Evolutionary conservation across 2,797 vertebrate genomes (phyloP).

Genomic region (Typhlichthys subterraneus): DNA sequence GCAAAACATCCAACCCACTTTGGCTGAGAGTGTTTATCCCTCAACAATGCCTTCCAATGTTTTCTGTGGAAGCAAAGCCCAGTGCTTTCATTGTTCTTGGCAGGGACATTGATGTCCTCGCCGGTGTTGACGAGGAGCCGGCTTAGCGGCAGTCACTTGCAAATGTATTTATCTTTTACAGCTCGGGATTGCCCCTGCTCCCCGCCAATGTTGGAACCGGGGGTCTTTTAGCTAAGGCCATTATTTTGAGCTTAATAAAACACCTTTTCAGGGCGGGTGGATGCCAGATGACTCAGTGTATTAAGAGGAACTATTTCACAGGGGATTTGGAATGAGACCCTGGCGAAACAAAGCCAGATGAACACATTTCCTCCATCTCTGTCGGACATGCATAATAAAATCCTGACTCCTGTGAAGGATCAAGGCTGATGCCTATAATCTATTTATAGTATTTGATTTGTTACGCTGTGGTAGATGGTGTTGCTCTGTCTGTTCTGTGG

Average conservation of each 20-base stretch:
- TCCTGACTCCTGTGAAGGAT: conserved; percentile 47
- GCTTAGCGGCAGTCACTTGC: conserved; percentile 66
- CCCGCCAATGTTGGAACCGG: conserved; percentile 37
- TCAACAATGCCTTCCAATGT: conserved; percentile 73
- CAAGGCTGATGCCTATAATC: conserved; percentile 60
- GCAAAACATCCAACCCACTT: conserved; percentile 71
- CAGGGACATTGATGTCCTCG: conserved; percentile 56
- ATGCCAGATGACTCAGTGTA: conserved; percentile 43
- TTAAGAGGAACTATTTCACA: conserved; percentile 55
- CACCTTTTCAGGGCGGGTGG: conserved; percentile 32
- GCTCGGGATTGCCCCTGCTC: conserved; percentile 54
- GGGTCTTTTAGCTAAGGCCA: conserved; percentile 35
- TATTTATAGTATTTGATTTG: conserved; percentile 66
- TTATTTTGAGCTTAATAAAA: conserved; percentile 48
- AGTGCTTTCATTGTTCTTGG: conserved; percentile 74
- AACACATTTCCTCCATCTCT: conserved; percentile 59
- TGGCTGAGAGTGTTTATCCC: conserved; percentile 72
- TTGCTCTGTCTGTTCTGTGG: conserved; percentile 26
- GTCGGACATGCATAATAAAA: conserved; percentile 47
- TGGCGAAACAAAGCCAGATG: conserved; percentile 72
- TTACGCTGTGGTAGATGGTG: conserved; percentile 56
- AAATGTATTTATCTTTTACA: conserved; percentile 75
- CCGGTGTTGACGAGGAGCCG: conserved; percentile 65
- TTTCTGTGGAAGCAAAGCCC: conserved; percentile 71
- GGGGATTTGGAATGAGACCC: conserved; percentile 51